Evolutionary conservation across 2,797 vertebrate species (phyloP).

Genomic region (Acrossocheilus wenchowensis): DNA sequence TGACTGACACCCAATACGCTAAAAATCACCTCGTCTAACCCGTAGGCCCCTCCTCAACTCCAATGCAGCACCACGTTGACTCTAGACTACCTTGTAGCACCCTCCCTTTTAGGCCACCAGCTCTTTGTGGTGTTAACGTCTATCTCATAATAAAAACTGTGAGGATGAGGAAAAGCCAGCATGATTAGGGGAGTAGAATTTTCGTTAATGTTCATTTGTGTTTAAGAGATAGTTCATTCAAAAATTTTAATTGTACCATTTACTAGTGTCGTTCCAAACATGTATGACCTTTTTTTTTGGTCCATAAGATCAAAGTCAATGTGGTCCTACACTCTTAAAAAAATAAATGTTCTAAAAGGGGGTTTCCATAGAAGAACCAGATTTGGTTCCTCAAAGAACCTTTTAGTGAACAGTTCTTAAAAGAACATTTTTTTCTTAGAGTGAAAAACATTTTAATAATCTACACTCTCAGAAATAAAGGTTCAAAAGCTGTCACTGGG

Average conservation of each 20-base stretch:
- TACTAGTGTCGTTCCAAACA: no score
- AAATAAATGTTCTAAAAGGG: no score
- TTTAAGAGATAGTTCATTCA: slow-evolving; percentile 1
- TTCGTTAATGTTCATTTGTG: slow-evolving; percentile 53
- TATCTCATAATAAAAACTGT: slow-evolving; percentile 49
- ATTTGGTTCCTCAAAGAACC: no score
- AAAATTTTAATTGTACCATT: no score
- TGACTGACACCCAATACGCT: slow-evolving; percentile 51
- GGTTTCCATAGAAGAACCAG: no score
- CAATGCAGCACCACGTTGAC: not conserved
- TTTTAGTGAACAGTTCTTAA: no score
- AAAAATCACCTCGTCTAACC: slow-evolving; percentile 38
- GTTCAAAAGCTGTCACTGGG: no score
- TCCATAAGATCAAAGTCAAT: not conserved
- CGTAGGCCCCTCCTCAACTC: not conserved
- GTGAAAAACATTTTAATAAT: no score
- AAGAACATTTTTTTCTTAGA: no score
- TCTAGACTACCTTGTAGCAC: slow-evolving; percentile 21
- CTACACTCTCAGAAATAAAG: no score
- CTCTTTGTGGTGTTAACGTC: slow-evolving; percentile 44
- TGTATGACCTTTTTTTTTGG: no score
- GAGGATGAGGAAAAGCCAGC: slow-evolving; percentile 34
- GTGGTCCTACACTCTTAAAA: not conserved
- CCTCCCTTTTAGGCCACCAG: slow-evolving; percentile 34
- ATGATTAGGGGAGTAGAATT: slow-evolving; percentile 48